Percentiles rank a stretch among this genome's conserved stretches.
Evolutionary conservation across 2,113 vertebrate genomes (phyloP).

Genomic region (Crotophaga sulcirostris): DNA sequence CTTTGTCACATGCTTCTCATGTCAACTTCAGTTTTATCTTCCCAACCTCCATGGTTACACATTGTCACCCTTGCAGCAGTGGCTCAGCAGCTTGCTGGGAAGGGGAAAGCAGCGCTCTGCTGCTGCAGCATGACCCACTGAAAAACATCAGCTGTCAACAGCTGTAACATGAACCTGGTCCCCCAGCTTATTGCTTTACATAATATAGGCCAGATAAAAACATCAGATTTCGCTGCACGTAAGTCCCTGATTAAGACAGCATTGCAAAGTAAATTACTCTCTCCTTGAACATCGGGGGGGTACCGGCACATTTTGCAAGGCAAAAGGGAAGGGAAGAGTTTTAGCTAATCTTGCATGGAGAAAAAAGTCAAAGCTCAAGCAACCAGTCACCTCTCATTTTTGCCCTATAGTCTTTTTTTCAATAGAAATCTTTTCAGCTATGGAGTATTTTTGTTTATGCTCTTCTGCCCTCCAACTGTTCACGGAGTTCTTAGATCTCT

Average conservation of each 20-base stretch:
- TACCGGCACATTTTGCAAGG: background rate
- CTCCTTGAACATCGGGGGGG: background rate
- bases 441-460: background rate
- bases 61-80: background rate
- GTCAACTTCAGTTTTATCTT: background rate
- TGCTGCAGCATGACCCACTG: background rate
- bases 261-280: background rate
- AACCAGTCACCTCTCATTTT: background rate
- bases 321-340: background rate
- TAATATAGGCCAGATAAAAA: background rate
- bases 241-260: background rate
- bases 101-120: background rate
- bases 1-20: background rate
- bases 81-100: background rate
- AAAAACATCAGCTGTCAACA: background rate
- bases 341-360: background rate
- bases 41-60: background rate
- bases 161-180: background rate
- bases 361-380: background rate
- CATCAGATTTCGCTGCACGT: background rate
- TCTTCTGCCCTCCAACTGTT: background rate
- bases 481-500: background rate
- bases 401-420: background rate
- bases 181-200: background rate
- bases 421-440: background rate